A percentile compares a stretch with the other conserved stretches of the same genome.
Evolutionary conservation across 2,888 invertebrate genomes (phyloP).

Genomic region (Ophonus ardosiacus): DNA sequence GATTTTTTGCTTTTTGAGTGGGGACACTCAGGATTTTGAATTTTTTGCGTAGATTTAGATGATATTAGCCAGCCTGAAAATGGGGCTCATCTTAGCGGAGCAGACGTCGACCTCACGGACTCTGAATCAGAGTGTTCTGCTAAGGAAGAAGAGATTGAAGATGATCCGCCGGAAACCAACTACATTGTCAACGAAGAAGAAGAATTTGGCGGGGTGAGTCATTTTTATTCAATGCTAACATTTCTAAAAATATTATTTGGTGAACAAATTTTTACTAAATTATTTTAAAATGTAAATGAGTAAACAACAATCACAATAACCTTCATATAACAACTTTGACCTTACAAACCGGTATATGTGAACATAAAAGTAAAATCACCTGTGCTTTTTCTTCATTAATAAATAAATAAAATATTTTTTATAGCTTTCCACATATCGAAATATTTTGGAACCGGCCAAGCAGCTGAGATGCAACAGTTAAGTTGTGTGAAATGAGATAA

Average conservation of each 20-base stretch:
- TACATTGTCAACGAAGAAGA: conserved; percentile 80
- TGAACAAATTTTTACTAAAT: neutral
- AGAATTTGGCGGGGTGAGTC: conserved; percentile 78
- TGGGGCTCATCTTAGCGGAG: conserved; percentile 75
- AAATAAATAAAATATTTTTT: conserved; percentile 33
- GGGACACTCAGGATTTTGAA: conserved; percentile 16
- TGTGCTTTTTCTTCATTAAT: neutral
- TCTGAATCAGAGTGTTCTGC: conserved; percentile 81
- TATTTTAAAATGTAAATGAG: conserved; percentile 15
- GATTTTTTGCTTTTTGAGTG: conserved; percentile 15
- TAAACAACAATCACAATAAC: conserved; percentile 42
- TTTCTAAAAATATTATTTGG: neutral
- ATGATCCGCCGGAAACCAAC: conserved; percentile 79
- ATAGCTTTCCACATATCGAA: conserved; percentile 20
- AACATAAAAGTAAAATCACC: conserved; percentile 10
- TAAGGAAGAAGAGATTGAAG: conserved; percentile 77
- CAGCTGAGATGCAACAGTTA: conserved; percentile 40
- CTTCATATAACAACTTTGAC: conserved; percentile 32
- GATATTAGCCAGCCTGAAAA: conserved; percentile 85
- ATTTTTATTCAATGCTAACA: neutral
- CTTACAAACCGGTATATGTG: conserved; percentile 40
- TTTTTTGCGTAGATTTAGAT: conserved; percentile 80
- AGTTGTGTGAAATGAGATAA: conserved; percentile 6
- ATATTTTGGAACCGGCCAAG: conserved; percentile 30
- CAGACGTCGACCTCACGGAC: conserved; percentile 79